Percentiles rank a stretch among this genome's conserved stretches.
phyloP scores from a whole-genome alignment of 2,113 vertebrate species.

The Meriones unguiculatus region DNA sequence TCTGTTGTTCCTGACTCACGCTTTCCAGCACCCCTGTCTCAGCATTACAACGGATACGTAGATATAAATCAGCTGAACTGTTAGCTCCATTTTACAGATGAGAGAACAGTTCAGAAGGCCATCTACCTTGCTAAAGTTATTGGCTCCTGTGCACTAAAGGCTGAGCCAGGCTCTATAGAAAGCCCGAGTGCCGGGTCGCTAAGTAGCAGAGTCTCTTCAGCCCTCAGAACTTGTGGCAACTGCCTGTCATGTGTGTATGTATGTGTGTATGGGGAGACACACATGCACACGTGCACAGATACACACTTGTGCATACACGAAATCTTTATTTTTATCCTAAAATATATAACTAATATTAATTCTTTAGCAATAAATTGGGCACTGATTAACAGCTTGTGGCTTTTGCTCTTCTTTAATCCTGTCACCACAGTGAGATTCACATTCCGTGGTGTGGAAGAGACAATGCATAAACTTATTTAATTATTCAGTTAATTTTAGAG shows the following conservation, averaged over 20 bases:
- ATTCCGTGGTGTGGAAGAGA: constrained; percentile 47
- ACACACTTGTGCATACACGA: not conserved
- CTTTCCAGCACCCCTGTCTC: not conserved
- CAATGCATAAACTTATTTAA: constrained; percentile 63
- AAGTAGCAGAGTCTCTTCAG: not conserved
- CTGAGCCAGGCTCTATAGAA: not conserved
- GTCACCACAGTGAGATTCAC: constrained; percentile 31
- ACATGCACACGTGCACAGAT: not conserved
- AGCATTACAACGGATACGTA: not conserved
- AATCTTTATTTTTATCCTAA: not conserved
- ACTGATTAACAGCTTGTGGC: not conserved
- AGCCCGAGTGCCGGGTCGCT: not conserved
- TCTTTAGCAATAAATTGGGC: not conserved
- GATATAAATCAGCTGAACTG: not conserved
- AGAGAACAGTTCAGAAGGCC: not conserved
- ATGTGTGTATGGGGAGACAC: not conserved
- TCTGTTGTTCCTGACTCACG: not conserved
- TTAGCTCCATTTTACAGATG: not conserved
- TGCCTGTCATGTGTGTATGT: rapidly evolving
- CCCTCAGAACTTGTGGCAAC: not conserved
- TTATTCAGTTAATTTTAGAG: constrained; percentile 40
- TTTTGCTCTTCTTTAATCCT: constrained; percentile 1
- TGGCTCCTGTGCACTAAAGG: not conserved
- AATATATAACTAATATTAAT: not conserved
- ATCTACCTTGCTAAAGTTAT: not conserved